Evolutionary conservation across 1,140 invertebrate species (phyloP), one percentile per base, ranked within the genome.

Genomic region (Heliconius hermathena): DNA sequence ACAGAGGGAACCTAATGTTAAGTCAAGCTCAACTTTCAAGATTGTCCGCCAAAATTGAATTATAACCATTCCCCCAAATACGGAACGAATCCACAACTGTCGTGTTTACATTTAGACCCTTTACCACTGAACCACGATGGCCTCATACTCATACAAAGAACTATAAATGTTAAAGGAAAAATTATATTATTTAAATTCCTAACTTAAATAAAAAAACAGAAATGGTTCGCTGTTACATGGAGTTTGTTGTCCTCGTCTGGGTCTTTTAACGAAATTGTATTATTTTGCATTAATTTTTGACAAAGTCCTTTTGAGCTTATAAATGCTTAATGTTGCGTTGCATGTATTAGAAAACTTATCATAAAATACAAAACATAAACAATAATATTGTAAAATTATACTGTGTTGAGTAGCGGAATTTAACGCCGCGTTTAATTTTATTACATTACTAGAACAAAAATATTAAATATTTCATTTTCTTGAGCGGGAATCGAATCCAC

Each of bases 271-370:
- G 85, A 92, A 92, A 92, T 94, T 92, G 92, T 94, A 93, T 94
- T 93, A 92, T 91, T 92, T 92, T 90, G 89, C 91, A 94, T 94
- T 92, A 85, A 92, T 92, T 92, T 91, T 90, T 93, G 87, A 91
- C 87, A 91, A 91, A 90, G 86, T 60, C 75, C 78, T 77, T 73
- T 72, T 76, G 57, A 74, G 49, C 52, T 71, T 74, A 71, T 36
- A 77, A 81, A 83, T 71, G 77, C 73, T 81, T 74, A 20, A 57
- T 38, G 76, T 80, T 80, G 78, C 73, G 52, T 83, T 77, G 73
- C 49, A 71, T 83, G 36, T 41, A 78, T 78, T 60, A 78, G 29
- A 66, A 1, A 73, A 38, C 38, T 26, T 73, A 16, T 52, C 1
- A 13, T 66, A 13, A 41, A 13, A 41, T 41, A 13, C 2, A 41